Percentiles rank a stretch among this genome's conserved stretches.
Evolutionary conservation across 2,888 invertebrate species (phyloP).

Genomic region (Campopleginae sp.): DNA sequence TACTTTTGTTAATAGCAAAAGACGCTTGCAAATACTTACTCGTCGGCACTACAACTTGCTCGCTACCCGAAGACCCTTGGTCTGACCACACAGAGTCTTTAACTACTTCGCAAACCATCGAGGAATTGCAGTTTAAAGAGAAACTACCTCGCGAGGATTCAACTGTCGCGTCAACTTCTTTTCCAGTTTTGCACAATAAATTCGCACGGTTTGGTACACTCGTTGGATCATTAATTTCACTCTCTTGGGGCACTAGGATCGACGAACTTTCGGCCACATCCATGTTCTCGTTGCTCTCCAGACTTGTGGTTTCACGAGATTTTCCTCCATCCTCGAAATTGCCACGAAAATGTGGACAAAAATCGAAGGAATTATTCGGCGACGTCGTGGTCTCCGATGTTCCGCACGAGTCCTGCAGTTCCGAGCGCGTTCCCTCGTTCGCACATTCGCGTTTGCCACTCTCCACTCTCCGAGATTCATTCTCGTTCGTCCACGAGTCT

Average conservation of each 20-base stretch:
- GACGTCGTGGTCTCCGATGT: conserved; percentile 31
- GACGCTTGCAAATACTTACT: conserved; percentile 81
- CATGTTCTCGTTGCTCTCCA: conserved; percentile 24
- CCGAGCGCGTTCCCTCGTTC: conserved; percentile 3
- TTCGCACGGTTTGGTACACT: neutral
- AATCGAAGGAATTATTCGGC: conserved; percentile 12
- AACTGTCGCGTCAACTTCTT: neutral
- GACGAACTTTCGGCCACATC: conserved; percentile 45
- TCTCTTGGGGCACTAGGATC: neutral
- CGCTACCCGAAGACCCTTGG: conserved; percentile 77
- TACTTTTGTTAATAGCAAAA: neutral
- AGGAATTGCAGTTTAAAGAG: neutral
- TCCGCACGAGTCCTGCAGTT: conserved; percentile 13
- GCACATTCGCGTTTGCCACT: conserved; percentile 23
- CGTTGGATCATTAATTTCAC: neutral
- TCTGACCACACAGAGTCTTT: conserved; percentile 58
- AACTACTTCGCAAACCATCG: conserved; percentile 60
- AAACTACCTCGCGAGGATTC: neutral
- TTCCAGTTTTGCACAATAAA: neutral
- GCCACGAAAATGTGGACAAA: conserved; percentile 12
- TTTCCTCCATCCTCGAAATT: conserved; percentile 7
- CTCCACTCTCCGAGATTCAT: conserved; percentile 54
- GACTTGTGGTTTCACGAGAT: neutral
- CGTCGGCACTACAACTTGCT: conserved; percentile 85
- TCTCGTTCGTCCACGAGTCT: conserved; percentile 56